phyloP scores from a whole-genome alignment of 1,140 invertebrate species.

The Lanistes nyassanus region DNA sequence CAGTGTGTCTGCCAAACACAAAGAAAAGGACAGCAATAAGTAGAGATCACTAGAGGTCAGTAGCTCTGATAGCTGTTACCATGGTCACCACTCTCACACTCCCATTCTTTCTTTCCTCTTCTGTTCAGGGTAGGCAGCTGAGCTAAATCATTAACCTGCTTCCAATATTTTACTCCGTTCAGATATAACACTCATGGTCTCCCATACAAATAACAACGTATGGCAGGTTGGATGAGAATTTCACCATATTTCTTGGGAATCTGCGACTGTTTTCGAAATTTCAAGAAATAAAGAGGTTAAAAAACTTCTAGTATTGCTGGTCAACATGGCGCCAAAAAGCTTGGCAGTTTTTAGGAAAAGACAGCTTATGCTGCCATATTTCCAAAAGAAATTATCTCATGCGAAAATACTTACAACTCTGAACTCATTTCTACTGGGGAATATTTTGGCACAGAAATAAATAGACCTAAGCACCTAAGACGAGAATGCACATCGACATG shows the following conservation, averaged over 20 bases:
- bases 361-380: too few relatives aligned
- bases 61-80: background rate
- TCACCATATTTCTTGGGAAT: background rate
- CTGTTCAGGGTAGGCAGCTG: background rate
- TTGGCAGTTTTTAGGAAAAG: too few relatives aligned
- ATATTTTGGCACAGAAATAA: too few relatives aligned
- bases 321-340: too few relatives aligned
- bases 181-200: background rate
- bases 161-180: background rate
- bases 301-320: background rate
- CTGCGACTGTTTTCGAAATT: background rate
- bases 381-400: too few relatives aligned
- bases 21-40: background rate
- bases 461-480: too few relatives aligned
- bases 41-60: background rate
- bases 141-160: background rate
- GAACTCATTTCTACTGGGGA: too few relatives aligned
- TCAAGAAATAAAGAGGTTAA: background rate
- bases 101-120: slow-evolving; percentile 5
- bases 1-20: background rate
- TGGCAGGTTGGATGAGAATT: background rate
- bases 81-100: background rate
- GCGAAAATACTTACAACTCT: too few relatives aligned
- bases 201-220: background rate
- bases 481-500: too few relatives aligned